Evolutionary conservation across 1,140 invertebrate species (phyloP).

Genomic region (Trichomalopsis sarcophagae): DNA sequence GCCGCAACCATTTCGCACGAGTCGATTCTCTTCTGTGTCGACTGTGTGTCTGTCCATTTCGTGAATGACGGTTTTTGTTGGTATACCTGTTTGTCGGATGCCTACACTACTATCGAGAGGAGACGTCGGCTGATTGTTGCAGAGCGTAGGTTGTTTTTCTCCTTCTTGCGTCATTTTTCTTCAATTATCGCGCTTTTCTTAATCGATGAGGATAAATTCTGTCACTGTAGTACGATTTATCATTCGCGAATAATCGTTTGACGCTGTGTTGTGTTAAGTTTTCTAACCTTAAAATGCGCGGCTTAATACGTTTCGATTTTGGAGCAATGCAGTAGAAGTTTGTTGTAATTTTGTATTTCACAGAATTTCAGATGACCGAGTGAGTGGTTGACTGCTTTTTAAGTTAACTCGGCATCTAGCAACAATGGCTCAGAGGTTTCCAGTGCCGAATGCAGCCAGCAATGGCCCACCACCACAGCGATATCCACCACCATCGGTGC

Average conservation of each 20-base stretch:
- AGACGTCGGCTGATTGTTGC: constrained; percentile 34
- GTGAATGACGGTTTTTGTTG: constrained; percentile 14
- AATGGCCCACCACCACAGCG: constrained; percentile 78
- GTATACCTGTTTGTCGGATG: constrained; percentile 17
- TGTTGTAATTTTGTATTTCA: background rate
- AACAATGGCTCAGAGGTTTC: constrained; percentile 73
- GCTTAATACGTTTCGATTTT: background rate
- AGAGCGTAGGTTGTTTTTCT: constrained; percentile 17
- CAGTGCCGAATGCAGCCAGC: constrained; percentile 71
- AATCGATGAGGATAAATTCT: background rate
- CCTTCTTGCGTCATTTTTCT: background rate
- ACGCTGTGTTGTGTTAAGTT: background rate
- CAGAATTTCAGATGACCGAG: constrained; percentile 37
- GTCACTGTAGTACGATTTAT: background rate
- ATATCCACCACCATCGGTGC: constrained; percentile 77
- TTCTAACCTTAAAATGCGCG: constrained; percentile 25
- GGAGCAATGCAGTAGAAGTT: background rate
- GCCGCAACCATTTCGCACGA: background rate
- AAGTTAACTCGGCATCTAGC: constrained; percentile 21
- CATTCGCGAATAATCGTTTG: background rate
- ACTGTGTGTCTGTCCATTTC: background rate
- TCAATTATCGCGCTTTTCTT: background rate
- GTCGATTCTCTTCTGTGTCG: no score
- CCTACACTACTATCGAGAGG: background rate
- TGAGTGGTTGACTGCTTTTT: background rate